Conservation (phyloP, 1,140 invertebrate genomes). For the Maconellicoccus hirsutus region DNA sequence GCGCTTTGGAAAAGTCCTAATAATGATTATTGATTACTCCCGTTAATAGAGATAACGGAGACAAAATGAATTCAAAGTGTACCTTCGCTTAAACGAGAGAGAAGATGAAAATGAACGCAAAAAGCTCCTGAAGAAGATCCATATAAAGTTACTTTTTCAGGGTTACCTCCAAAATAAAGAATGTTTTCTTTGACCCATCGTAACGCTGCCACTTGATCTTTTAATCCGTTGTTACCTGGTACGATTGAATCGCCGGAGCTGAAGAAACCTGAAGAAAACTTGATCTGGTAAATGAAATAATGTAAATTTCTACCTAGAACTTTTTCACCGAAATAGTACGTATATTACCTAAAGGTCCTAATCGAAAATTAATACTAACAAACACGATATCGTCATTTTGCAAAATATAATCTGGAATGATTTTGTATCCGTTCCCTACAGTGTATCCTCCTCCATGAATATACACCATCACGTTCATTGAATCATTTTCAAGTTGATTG, state of each 20-base stretch:
- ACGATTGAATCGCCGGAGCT: conserved; percentile 42
- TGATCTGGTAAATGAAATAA: no score
- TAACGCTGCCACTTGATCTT: conserved; percentile 50
- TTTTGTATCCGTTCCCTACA: conserved; percentile 39
- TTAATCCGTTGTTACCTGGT: conserved; percentile 50
- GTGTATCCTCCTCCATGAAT: conserved; percentile 48
- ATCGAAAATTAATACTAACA: conserved; percentile 50
- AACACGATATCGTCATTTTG: conserved; percentile 43
- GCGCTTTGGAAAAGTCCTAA: conserved; percentile 52
- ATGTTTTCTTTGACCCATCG: conserved; percentile 50
- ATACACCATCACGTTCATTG: conserved; percentile 40
- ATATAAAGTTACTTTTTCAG: conserved; percentile 41
- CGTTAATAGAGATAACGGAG: no score
- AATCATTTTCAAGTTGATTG: neutral
- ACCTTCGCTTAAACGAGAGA: conserved; percentile 35
- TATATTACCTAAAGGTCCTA: conserved; percentile 47
- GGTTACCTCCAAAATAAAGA: conserved; percentile 45
- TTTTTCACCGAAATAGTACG: no score
- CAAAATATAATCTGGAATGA: conserved; percentile 44
- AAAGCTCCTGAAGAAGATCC: conserved; percentile 47
- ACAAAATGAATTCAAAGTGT: no score
- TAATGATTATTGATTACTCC: no score
- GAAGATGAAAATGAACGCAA: conserved; percentile 49
- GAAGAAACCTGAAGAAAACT: conserved; percentile 40
- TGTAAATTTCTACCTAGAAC: no score